phyloP scores from a whole-genome alignment of 2,797 vertebrate species.

The Premnoplex brunnescens region DNA sequence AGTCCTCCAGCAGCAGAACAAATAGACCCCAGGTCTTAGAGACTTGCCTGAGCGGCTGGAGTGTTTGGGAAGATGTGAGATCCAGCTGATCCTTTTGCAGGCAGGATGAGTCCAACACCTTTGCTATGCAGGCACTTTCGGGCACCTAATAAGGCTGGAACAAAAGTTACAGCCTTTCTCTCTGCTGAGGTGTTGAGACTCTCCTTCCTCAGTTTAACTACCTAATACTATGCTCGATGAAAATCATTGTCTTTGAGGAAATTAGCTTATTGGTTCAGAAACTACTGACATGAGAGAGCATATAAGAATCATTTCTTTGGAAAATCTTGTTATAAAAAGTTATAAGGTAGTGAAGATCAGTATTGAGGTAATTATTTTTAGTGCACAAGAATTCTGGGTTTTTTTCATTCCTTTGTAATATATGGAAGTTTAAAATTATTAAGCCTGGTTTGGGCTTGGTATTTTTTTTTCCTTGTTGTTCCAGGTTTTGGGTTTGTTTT shows the following conservation, averaged over 20 bases:
- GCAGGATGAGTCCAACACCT: background rate
- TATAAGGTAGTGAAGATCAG: background rate
- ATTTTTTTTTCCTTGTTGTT: background rate
- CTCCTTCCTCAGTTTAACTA: background rate
- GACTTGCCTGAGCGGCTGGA: background rate
- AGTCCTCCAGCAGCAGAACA: background rate
- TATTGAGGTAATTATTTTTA: background rate
- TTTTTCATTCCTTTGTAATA: background rate
- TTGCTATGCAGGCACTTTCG: background rate
- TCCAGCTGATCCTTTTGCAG: background rate
- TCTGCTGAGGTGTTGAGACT: background rate
- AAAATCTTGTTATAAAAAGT: background rate
- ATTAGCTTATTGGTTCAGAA: conserved; percentile 6
- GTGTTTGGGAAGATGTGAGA: background rate
- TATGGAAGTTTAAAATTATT: background rate
- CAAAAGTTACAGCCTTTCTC: background rate
- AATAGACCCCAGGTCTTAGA: background rate
- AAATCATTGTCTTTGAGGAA: background rate
- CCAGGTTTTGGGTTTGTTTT: background rate
- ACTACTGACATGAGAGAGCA: background rate
- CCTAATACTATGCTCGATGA: background rate
- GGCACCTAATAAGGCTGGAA: background rate
- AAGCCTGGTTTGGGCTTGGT: background rate
- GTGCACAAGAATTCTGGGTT: background rate
- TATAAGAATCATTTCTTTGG: background rate